Evolutionary conservation across 2,113 vertebrate genomes (phyloP), one percentile per base, ranked within the genome.

Genomic region (Tricholaema leucomelas): DNA sequence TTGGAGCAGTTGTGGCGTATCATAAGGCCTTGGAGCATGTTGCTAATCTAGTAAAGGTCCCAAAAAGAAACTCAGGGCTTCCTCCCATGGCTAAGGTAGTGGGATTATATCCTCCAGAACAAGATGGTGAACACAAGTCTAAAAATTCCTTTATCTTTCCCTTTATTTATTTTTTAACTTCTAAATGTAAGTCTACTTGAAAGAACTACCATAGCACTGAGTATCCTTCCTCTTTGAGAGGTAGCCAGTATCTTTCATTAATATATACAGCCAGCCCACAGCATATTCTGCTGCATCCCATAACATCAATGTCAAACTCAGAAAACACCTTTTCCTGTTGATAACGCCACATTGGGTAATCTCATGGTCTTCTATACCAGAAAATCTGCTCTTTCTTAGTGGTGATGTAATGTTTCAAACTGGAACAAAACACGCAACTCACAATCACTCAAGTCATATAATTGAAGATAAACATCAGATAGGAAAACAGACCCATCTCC

Each of bases 381-480:
- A 81, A 86, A 83, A 86, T 58, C 70, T 65, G 30, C 27, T 65
- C 36, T 40, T 93, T 84, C 78, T 87, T 58, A 90, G 63, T 13
- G 12, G 56, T 56, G 56, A 86, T 23, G 35, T 58, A 78, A 58
- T 31, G 48, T 83, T 85, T 33, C 35, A 87, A 60, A 66, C 35
- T 31, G 31, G 35, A 86, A 58, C 69, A 87, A 75, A 87, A 85
- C 58, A 82, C 27, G 25, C 71, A 82, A 84, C 79, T 64, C 63
- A 52, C 33, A 84, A 59, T 75, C 11, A 9, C 40, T 92, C 30
- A 8, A 88, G 86, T 81, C 40, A 81, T 42, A 44, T 55, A 91
- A 91, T 81, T 95, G 93, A 93, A 87, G 88, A 85, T 91, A 90
- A 90, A 83, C 19, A 58, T 88, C 72, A 76, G 80, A 90, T 44